Base-by-base conservation (phyloP, 2,888 invertebrate genomes). In the Orgyia antiqua region DNA sequence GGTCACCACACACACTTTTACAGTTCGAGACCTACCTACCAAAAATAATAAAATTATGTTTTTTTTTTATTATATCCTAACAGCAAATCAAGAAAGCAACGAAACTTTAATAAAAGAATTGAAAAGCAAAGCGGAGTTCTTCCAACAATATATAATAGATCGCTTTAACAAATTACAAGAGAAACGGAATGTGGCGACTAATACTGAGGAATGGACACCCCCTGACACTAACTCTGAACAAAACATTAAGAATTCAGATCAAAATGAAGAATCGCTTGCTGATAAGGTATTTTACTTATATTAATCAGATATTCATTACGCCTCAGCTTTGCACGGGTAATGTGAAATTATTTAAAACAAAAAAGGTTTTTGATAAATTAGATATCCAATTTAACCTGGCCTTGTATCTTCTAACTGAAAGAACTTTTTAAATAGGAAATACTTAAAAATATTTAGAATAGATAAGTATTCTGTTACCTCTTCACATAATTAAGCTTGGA, bases 121-220 rank as follows among this genome's bases (percentile, higher is more conserved):
- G 8, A 89, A 89, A 51, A 79, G 82, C 42, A 91, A 91, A 51
- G 89, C 90, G 0, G 87, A 88, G 43, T 89, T 89, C 55, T 91
- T 91, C 57, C 90, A 91, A 48, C 87, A 89, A 40, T 90, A 90
- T 51, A 88, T 91, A 13, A 80, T 88, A 51, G 87, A 86, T 33
- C 84, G 90, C 13, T 89, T 83, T 48, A 68, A 73, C 31, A 68
- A 67, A 41, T 53, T 80, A 5, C 66, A 55, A 2, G 76, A 78
- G 20, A 72, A 71, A 29, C 63, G 69, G 4, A 55, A 58, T 10
- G 66, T 82, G 1, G 72, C 45, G 10, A 80, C 78, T 10, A 76
- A 72, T 48, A 82, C 83, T 0, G 74, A 76, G 0, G 61, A 55
- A 10, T 13, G 29, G 2, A 18, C 30, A 7, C 6, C 33, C 4